Base-by-base conservation (phyloP, 2,888 invertebrate species). In the Galeopsomyia nigrocyanea region DNA sequence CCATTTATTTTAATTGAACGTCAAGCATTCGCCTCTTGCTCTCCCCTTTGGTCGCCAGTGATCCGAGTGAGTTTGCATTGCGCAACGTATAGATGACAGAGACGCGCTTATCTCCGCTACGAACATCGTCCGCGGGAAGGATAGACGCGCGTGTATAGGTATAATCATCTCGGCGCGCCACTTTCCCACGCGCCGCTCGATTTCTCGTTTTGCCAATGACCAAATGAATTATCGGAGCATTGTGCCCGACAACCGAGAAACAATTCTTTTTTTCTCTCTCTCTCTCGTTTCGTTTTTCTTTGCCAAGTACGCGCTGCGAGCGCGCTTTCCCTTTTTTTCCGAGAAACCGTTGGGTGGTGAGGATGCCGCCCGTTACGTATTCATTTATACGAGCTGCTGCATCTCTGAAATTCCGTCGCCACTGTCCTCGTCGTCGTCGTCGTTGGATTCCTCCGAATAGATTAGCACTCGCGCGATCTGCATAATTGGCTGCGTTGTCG, bases 141-240 rank as follows among this genome's bases (percentile, higher is more conserved):
- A n/a, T n/a, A n/a, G n/a, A n/a, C n/a, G n/a, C n/a, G n/a, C n/a
- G n/a, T n/a, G n/a, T n/a, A n/a, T n/a, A n/a, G n/a, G n/a, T n/a
- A 31, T 31, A 5, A 31, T 31, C 31, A n/a, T 31, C 31, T 31
- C 31, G 22, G 31, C 31, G 17, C 55, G 55, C 0, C 58, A 22
- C 62, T 63, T 66, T 72, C 67, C 67, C 72, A 72, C 67, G 71
- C 47, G 56, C 17, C 53, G 65, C 60, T 31, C 3, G 7, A 63
- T 68, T 68, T 53, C 61, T 56, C 17, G 55, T 31, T 58, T 31
- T 22, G 39, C 22, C 9, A 31, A 31, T 31, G 31, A 31, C 31
- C 31, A 56, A 17, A 53, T n/a, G 65, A 58, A 63, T 57, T 60
- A 22, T 53, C 51, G 39, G 26, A 39, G 58, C 51, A 16, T 22